A percentile compares a stretch with the other conserved stretches of the same genome.
Evolutionary conservation across 2,113 vertebrate species (phyloP).

Genomic region (Setophaga petechia): DNA sequence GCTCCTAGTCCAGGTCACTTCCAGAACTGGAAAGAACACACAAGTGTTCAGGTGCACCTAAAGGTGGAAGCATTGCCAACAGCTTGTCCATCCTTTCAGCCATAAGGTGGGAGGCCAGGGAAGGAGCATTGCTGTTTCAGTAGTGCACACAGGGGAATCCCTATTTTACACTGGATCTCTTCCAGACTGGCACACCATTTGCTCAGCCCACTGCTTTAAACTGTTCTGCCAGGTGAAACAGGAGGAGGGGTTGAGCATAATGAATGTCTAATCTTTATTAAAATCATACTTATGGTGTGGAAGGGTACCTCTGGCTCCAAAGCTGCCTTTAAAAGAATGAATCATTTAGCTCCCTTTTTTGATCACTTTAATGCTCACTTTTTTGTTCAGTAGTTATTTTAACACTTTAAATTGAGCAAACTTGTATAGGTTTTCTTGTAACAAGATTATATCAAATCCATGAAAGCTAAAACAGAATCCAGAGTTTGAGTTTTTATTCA

Average conservation of each 20-base stretch:
- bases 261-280: neutral
- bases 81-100: neutral
- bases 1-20: neutral
- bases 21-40: neutral
- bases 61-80: neutral
- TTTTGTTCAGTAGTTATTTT: constrained; percentile 57
- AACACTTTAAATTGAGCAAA: constrained; percentile 42
- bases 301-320: neutral
- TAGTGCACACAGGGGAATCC: accelerated
- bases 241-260: neutral
- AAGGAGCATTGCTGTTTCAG: neutral
- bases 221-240: neutral
- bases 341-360: neutral
- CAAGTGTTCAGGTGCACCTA: neutral
- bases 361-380: neutral
- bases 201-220: neutral
- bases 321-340: neutral
- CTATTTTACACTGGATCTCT: neutral
- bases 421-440: constrained; percentile 54
- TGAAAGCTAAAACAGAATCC: constrained; percentile 46
- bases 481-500: neutral
- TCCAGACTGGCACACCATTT: neutral
- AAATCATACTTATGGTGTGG: neutral
- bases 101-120: neutral
- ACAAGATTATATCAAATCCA: neutral